phyloP scores from a whole-genome alignment of 2,113 vertebrate species.

The Rattus norvegicus region DNA sequence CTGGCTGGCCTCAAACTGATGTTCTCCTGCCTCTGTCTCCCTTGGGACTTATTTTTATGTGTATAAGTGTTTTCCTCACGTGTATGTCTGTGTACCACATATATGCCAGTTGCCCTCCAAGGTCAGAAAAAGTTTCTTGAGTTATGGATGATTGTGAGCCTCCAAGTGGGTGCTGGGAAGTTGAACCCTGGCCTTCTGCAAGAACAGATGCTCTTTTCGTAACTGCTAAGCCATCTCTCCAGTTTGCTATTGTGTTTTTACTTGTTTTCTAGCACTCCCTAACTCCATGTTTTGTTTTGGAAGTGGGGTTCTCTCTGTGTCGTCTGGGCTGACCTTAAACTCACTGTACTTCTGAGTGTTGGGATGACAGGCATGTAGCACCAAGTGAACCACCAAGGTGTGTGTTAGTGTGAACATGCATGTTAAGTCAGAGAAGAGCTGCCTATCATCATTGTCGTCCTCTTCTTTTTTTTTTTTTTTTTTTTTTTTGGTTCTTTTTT shows the following conservation, averaged over 20 bases:
- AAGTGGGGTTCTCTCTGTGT: neutral
- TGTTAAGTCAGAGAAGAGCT: neutral
- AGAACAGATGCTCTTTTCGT: neutral
- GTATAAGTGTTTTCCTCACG: neutral
- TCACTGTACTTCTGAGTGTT: neutral
- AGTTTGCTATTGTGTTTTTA: neutral
- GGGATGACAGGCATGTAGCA: neutral
- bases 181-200: neutral
- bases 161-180: neutral
- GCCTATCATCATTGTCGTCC: neutral
- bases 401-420: neutral
- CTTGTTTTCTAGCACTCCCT: neutral
- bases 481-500: no score
- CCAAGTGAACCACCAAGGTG: neutral
- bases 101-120: neutral
- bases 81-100: neutral
- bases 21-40: neutral
- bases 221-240: neutral
- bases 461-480: no score
- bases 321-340: neutral
- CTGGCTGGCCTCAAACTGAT: neutral
- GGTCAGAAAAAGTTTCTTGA: neutral
- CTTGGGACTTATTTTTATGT: neutral
- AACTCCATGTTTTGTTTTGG: neutral
- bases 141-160: neutral